These are phyloP conservation scores for Nipponacmea schrenckii DNA, from an alignment of 2,888 invertebrate species.

Conservation along the genomic window DNA sequence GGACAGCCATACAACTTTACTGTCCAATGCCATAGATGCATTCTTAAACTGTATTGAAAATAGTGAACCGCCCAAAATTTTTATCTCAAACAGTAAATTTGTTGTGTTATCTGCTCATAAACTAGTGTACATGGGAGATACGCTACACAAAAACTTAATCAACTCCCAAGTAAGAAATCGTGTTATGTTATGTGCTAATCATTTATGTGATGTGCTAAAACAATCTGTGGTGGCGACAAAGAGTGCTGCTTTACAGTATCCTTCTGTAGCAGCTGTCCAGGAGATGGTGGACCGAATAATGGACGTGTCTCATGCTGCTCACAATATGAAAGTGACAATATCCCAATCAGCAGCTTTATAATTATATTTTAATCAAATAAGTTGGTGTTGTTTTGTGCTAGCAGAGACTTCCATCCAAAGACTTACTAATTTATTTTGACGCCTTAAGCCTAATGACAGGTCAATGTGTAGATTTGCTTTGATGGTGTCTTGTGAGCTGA, in stretches of 20 bases:
- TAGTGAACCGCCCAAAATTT: constrained; percentile 91
- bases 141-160: constrained; percentile 85
- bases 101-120: constrained; percentile 93
- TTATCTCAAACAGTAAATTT: constrained; percentile 92
- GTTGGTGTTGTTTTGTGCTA: too few species aligned
- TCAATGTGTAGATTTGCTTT: too few species aligned
- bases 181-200: constrained; percentile 61
- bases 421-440: too few species aligned
- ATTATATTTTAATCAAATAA: not conserved
- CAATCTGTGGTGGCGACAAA: constrained; percentile 88
- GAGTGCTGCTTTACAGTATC: constrained; percentile 90
- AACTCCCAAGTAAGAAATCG: constrained; percentile 79
- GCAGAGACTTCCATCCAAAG: too few species aligned
- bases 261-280: constrained; percentile 88
- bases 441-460: too few species aligned
- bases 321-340: constrained; percentile 76
- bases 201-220: constrained; percentile 63
- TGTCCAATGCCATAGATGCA: constrained; percentile 90
- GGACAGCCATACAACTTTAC: constrained; percentile 80
- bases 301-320: constrained; percentile 84
- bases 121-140: constrained; percentile 93
- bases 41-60: constrained; percentile 91
- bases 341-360: constrained; percentile 51
- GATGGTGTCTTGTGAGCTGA: too few species aligned
- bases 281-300: constrained; percentile 93